These are phyloP conservation scores for Latrodectus elegans DNA, from an alignment of 2,888 invertebrate species.

Conservation along the genomic window DNA sequence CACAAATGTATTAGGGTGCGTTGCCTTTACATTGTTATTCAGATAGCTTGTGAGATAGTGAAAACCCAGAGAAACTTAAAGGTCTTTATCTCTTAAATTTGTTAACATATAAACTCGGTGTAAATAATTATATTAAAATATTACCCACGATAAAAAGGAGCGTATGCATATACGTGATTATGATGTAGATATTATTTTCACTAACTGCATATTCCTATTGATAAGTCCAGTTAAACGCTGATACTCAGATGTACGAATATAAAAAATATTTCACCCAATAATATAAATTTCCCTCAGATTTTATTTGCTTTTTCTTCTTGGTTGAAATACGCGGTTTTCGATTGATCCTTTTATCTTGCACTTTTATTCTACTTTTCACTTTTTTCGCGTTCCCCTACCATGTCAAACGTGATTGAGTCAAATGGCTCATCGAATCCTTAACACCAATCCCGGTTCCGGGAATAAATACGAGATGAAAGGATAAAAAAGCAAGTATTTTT, in stretches of 20 bases:
- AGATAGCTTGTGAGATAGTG: no score
- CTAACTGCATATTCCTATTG: neutral
- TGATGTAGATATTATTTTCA: no score
- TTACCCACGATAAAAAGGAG: no score
- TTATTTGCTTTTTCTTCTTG: slow-evolving; percentile 36
- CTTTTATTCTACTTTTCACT: slow-evolving; percentile 6
- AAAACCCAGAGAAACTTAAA: no score
- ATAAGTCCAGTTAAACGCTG: neutral
- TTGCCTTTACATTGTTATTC: no score
- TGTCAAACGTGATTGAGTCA: slow-evolving; percentile 65
- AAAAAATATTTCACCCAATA: slow-evolving; percentile 14
- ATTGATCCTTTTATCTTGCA: slow-evolving; percentile 32
- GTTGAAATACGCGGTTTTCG: slow-evolving; percentile 24
- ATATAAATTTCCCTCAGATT: slow-evolving; percentile 53
- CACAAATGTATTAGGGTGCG: no score
- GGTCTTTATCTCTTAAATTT: no score
- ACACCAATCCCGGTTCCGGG: slow-evolving; percentile 44
- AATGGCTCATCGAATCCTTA: slow-evolving; percentile 56
- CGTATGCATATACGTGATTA: no score
- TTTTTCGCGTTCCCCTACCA: slow-evolving; percentile 8
- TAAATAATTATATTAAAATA: no score
- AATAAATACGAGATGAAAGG: slow-evolving; percentile 17
- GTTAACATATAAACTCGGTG: no score
- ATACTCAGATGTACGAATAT: neutral
- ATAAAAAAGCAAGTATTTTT: slow-evolving; percentile 10